Base-by-base conservation (phyloP, 2,888 invertebrate species). In the Baronia brevicornis region DNA sequence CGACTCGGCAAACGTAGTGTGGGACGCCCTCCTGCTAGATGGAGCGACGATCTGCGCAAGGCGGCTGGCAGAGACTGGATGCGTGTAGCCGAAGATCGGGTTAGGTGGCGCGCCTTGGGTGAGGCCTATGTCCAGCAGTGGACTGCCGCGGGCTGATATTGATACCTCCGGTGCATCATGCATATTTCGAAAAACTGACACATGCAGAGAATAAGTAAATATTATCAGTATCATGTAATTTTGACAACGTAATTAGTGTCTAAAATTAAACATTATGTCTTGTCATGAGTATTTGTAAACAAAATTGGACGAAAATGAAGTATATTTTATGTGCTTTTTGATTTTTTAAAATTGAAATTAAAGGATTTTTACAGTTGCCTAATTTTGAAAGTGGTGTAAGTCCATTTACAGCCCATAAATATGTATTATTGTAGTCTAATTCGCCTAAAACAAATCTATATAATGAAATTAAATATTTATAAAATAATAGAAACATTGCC, bases 161-260 rank as follows among this genome's bases (percentile, higher is more conserved):
- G n/a, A 24, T 19, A 30, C 27, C 33, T 33, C 23, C 22, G 21
- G 33, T 28, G 33, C 27, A 33, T 33, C 28, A 28, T 33, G 22
- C 29, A 26, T 28, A 23, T 28, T 34, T 23, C 17, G 19, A 28
- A 34, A 28, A 9, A 26, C 33, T 17, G n/a, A 21, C 18, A 23
- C 30, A 30, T 30, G 26, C 30, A 35, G 29, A 35, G 26, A 15
- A 35, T 29, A 30, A 30, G 27, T 36, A 30, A 30, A 36, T 30
- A 7, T 24, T 29, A 35, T 29, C 28, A 28, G 23, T 35, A 20
- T 35, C 29, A 20, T 35, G 35, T 29, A 35, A 35, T 33, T 15
- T 11, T 18, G 10, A 35, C 25, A 28, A 18, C 8, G 28, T 33
- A 28, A 11, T 33, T 28, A 17, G 7, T 11, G 23, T 22, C 33